Base-by-base conservation (phyloP, 1,140 invertebrate species). In the Andricus grossulariae region DNA sequence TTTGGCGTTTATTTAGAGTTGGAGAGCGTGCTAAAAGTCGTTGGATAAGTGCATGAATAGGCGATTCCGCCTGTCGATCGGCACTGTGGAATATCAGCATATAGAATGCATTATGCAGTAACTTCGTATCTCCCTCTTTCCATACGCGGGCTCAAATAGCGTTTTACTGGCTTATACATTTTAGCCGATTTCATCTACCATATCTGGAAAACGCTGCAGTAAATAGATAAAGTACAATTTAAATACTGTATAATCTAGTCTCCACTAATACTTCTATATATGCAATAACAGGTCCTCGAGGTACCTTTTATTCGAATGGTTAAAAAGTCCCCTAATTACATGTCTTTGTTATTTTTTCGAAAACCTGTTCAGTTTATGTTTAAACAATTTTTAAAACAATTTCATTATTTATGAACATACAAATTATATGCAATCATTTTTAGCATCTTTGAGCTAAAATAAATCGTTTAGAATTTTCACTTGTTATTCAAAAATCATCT, bases 51-150 rank as follows among this genome's bases (percentile, higher is more conserved):
- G 60, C 60, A 66, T 66, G 60, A 66, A 66, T 66, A 66, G 60
- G n/a, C 25, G 60, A 66, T 66, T 66, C n/a, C n/a, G 12, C 25
- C 60, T 66, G 60, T 66, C 60, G 32, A 66, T 66, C 60, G 60
- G 32, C 60, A 66, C 32, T 39, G 60, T 32, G 13, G 5, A 66
- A 66, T 66, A 66, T 66, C 60, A 21, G 25, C 60, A 15, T 66
- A 66, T 66, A 66, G 60, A 66, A 66, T 66, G 60, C 60, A 66
- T 66, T 66, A 66, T 66, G 60, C 60, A 66, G 60, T 66, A 66
- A 66, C 60, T 66, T 66, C 60, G 32, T 66, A 66, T 66, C 60
- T 66, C 60, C 25, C 25, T 39, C 32, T 60, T 60, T 66, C 60
- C 60, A 66, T 66, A 66, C 60, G 60, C n/a, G 25, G 32, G 32